phyloP scores from a whole-genome alignment of 2,113 vertebrate species.

The Rissa tridactyla region DNA sequence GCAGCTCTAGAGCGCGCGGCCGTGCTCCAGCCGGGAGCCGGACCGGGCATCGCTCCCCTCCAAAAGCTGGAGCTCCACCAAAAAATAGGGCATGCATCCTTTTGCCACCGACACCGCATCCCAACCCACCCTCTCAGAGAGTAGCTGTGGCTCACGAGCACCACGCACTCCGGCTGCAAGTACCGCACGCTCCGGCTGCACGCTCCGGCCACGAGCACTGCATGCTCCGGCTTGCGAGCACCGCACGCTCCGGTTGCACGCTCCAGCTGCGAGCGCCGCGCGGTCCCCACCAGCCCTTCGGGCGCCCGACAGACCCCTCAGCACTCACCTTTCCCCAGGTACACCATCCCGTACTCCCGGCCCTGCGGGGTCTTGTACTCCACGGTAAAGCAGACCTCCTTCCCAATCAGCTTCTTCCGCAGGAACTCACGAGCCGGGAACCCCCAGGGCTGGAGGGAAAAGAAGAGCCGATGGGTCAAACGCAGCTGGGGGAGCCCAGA shows the following conservation, averaged over 20 bases:
- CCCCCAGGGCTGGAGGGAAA: conserved; percentile 85
- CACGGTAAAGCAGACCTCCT: conserved; percentile 96
- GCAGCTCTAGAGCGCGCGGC: neutral
- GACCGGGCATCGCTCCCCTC: rapidly evolving
- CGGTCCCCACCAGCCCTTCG: rapidly evolving
- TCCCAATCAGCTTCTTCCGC: conserved; percentile 95
- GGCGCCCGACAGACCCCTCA: rapidly evolving
- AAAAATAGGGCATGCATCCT: rapidly evolving
- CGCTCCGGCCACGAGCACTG: neutral
- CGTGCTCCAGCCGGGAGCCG: rapidly evolving
- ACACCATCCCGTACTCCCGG: conserved; percentile 94
- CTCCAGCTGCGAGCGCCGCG: neutral
- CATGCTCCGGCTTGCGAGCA: neutral
- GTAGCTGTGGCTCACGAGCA: rapidly evolving
- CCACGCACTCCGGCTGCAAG: neutral
- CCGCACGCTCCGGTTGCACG: neutral
- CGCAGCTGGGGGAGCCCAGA: rapidly evolving
- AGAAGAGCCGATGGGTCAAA: rapidly evolving
- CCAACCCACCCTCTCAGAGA: neutral
- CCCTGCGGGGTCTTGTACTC: conserved; percentile 89
- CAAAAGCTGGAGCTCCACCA: neutral
- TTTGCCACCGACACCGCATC: rapidly evolving
- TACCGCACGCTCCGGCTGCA: neutral
- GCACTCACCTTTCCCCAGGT: conserved; percentile 89
- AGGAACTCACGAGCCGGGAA: conserved; percentile 96